Conservation (phyloP, 2,797 vertebrate genomes). For the Eleutherodactylus coqui region DNA sequence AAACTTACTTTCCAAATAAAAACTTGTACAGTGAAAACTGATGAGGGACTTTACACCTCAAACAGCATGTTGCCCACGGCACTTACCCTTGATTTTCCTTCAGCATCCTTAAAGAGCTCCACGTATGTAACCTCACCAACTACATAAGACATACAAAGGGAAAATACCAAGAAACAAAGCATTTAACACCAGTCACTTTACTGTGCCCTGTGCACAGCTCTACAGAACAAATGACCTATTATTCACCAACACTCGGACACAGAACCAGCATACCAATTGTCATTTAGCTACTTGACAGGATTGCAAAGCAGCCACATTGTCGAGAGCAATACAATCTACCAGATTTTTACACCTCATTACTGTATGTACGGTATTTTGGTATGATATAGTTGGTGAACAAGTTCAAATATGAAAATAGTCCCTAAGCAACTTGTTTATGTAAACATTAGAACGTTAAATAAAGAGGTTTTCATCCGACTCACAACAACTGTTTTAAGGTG, state of each 20-base stretch:
- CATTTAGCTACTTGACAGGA: conserved; percentile 92
- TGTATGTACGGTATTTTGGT: conserved; percentile 84
- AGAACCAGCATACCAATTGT: conserved; percentile 90
- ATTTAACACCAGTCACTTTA: conserved; percentile 98
- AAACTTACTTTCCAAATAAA: conserved; percentile 82
- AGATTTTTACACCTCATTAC: conserved; percentile 86
- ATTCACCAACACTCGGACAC: conserved; percentile 97
- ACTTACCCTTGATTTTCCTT: conserved; percentile 99
- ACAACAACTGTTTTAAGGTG: conserved; percentile 87
- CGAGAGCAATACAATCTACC: conserved; percentile 87
- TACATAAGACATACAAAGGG: conserved; percentile 99
- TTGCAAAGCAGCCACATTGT: conserved; percentile 92
- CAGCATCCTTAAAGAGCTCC: conserved; percentile 99
- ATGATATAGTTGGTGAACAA: conserved; percentile 90
- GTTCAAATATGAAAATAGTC: conserved; percentile 77
- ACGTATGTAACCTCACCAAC: conserved; percentile 99
- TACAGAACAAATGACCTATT: conserved; percentile 92
- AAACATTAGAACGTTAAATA: conserved; percentile 75
- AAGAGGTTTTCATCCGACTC: conserved; percentile 77
- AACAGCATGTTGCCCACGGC: conserved; percentile 95
- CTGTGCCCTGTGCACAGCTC: conserved; percentile 95
- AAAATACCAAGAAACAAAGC: conserved; percentile 99
- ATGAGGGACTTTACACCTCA: conserved; percentile 96
- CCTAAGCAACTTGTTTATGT: conserved; percentile 78
- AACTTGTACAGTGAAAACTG: conserved; percentile 86